Evolutionary conservation across 37 sponge, comb jelly and placozoan species (phyloP), one percentile per base, ranked within the genome.

Genomic region (Theonella swinhoei): DNA sequence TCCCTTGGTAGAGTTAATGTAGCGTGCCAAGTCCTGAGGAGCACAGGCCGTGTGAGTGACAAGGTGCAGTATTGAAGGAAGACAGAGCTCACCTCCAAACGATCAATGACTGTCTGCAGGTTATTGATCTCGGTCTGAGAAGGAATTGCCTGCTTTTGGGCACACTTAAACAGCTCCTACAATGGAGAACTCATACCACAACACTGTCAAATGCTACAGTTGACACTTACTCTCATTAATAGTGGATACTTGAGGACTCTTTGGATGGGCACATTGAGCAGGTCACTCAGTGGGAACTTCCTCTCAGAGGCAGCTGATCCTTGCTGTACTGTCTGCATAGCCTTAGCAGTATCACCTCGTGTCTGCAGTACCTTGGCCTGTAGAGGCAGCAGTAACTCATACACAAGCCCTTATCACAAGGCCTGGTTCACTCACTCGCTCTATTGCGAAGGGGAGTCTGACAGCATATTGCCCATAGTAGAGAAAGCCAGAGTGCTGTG

Each of bases 191-290:
- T 8, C 39, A 71, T 32, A 37, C 39, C 24, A 38, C 34, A 11
- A 72, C 24, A 23, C 40, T 24, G 40, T 29, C 73, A 9, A 72
- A 9, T 38, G 30, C 30, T 23, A 33, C 7, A 37, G 37, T 32
- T 8, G 23, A 2, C 36, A 0, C 65, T 41, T 36, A 92, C 95
- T 63, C 80, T 87, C 0, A 92, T 39, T 0, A 95, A 71, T 11
- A 96, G 79, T 7, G 96, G 96, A 61, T 96, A 96, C 40, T 92
- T 92, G 39, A 96, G 80, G 24, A 91, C 69, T 42, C 96, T 62
- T 62, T 96, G 96, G 39, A 96, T 87, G 2, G 96, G 96, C n/a
- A 96, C 88, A 39, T 82, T 86, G 19, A 96, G 88, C 29, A 96
- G 83, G 30, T 96, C 96, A 66, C 74, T 90, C 65, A 96, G 84